Percentiles rank a stretch among this genome's conserved stretches.
These are phyloP conservation scores for Lichenostomus cassidix DNA, from an alignment of 2,113 vertebrate genomes.

Conservation along the genomic window DNA sequence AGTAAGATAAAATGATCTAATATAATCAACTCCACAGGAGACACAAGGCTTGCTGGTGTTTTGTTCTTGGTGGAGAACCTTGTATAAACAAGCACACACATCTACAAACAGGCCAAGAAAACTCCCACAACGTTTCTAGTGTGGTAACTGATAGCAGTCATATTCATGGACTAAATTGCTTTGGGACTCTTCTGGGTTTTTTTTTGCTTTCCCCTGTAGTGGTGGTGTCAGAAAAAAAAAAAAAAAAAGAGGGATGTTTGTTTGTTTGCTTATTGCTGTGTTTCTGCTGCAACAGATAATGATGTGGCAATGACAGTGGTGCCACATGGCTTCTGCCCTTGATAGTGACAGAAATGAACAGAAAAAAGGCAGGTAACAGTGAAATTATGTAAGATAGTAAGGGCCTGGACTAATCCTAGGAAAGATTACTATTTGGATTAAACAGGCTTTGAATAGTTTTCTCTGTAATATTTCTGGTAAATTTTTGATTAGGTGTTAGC, in stretches of 20 bases:
- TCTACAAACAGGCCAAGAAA: background rate
- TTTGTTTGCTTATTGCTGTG: background rate
- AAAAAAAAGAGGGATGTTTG: background rate
- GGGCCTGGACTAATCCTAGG: background rate
- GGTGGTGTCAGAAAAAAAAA: background rate
- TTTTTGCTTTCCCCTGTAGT: background rate
- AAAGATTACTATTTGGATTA: background rate
- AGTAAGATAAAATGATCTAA: constrained; percentile 51
- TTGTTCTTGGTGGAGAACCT: constrained; percentile 3
- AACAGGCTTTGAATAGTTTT: background rate
- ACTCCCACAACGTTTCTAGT: background rate
- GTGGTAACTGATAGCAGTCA: background rate
- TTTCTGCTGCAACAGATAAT: background rate
- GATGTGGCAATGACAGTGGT: background rate
- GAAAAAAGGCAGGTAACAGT: background rate
- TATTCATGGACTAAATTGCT: background rate
- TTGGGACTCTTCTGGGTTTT: background rate
- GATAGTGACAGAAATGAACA: background rate
- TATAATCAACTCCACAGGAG: constrained; percentile 42
- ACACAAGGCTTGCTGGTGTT: background rate
- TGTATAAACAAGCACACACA: background rate
- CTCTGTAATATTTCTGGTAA: background rate
- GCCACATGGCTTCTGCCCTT: background rate
- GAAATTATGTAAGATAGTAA: background rate
- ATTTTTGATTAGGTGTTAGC: background rate